Evolutionary conservation across 2,888 invertebrate species (phyloP).

Genomic region (Beris chalybata): DNA sequence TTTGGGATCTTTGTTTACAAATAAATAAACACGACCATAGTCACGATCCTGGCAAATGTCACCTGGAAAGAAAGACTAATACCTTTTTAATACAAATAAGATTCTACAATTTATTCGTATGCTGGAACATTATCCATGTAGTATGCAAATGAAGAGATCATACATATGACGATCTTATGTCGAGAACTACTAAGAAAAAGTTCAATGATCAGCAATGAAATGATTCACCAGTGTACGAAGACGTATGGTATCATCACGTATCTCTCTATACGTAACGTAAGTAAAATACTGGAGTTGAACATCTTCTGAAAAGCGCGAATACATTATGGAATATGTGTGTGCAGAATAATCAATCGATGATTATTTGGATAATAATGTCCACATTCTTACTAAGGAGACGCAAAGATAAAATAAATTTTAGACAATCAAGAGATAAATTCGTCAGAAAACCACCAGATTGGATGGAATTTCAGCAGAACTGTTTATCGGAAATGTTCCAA

Average conservation of each 20-base stretch:
- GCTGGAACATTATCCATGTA: too few species aligned
- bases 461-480: too few species aligned
- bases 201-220: constrained; percentile 18
- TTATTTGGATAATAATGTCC: background rate
- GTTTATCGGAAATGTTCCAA: too few species aligned
- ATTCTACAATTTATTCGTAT: too few species aligned
- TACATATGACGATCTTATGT: too few species aligned
- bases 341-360: constrained; percentile 10
- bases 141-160: too few species aligned
- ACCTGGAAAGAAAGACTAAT: too few species aligned
- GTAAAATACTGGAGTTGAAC: background rate
- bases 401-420: background rate
- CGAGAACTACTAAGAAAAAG: constrained; percentile 14
- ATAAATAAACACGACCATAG: too few species aligned
- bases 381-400: constrained; percentile 1
- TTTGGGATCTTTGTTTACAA: too few species aligned
- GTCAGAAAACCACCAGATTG: background rate
- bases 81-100: too few species aligned
- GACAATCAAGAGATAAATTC: constrained; percentile 11
- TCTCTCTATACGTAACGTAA: background rate
- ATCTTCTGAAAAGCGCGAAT: constrained; percentile 10
- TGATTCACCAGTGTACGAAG: constrained; percentile 1
- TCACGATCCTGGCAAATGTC: too few species aligned
- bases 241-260: background rate
- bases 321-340: constrained; percentile 6